Evolutionary conservation across 2,797 vertebrate species (phyloP).

Genomic region (Gobionotothen gibberifrons): DNA sequence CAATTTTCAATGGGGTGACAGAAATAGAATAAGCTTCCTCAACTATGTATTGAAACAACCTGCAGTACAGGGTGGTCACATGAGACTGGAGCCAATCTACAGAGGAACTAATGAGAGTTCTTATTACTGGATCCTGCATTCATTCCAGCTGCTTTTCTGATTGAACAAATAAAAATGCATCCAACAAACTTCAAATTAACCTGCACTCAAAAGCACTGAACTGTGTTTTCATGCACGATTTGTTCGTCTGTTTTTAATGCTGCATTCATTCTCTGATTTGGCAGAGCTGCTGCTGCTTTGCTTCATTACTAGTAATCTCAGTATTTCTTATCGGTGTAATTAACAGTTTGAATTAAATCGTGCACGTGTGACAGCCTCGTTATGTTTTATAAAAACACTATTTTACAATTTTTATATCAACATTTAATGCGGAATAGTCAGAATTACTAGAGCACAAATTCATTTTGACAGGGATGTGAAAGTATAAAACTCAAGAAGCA

Average conservation of each 20-base stretch:
- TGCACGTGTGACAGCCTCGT: neutral
- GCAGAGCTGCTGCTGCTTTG: neutral
- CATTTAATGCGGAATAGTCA: neutral
- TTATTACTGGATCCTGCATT: neutral
- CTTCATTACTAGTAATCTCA: neutral
- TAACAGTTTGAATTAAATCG: neutral
- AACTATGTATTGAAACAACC: neutral
- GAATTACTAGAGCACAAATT: neutral
- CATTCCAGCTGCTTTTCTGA: neutral
- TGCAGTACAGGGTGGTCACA: slow-evolving; percentile 15
- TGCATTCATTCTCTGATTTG: neutral
- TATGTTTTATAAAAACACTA: neutral
- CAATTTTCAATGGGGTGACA: neutral
- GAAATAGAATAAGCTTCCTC: slow-evolving; percentile 3
- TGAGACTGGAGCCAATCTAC: neutral
- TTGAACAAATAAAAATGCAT: neutral
- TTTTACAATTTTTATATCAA: neutral
- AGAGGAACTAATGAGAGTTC: neutral
- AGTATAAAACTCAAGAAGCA: neutral
- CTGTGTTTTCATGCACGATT: slow-evolving; percentile 1
- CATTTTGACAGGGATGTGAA: neutral
- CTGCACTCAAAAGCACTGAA: neutral
- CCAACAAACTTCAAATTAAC: neutral
- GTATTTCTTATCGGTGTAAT: neutral
- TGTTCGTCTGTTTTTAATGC: neutral